These are phyloP conservation scores for Lasaia peninsularis DNA, from an alignment of 1,140 invertebrate species.

Conservation along the genomic window DNA sequence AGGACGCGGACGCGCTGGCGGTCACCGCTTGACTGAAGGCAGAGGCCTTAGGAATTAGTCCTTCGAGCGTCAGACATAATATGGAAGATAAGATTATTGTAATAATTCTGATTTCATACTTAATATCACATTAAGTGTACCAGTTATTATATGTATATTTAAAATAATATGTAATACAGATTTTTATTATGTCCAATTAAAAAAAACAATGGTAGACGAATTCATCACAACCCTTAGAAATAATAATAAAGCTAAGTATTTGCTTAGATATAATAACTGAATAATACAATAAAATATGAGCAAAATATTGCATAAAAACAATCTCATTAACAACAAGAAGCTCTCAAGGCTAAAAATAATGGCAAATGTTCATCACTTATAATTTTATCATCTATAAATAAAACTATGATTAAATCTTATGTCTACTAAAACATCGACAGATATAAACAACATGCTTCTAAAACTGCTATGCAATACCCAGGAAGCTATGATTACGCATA, in stretches of 20 bases:
- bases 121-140: too few species aligned
- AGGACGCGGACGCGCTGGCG: too few species aligned
- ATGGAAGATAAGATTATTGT: too few species aligned
- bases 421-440: conserved; percentile 5
- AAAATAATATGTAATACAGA: too few species aligned
- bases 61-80: too few species aligned
- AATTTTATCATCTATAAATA: conserved; percentile 12
- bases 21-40: too few species aligned
- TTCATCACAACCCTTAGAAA: conserved; percentile 10
- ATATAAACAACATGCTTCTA: conserved; percentile 10
- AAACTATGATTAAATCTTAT: conserved; percentile 8
- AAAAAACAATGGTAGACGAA: not conserved
- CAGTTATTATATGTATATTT: too few species aligned
- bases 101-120: too few species aligned
- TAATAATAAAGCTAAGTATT: conserved; percentile 10
- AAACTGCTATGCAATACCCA: conserved; percentile 9
- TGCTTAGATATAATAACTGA: conserved; percentile 3
- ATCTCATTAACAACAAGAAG: conserved; percentile 3
- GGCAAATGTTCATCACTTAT: conserved; percentile 10
- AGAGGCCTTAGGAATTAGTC: too few species aligned
- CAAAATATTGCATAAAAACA: conserved; percentile 3
- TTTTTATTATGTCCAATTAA: too few species aligned
- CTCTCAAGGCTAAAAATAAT: conserved; percentile 8
- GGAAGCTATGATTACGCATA: conserved; percentile 7
- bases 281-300: not conserved